phyloP scores from a whole-genome alignment of 2,113 vertebrate species.

The Rynchops niger region DNA sequence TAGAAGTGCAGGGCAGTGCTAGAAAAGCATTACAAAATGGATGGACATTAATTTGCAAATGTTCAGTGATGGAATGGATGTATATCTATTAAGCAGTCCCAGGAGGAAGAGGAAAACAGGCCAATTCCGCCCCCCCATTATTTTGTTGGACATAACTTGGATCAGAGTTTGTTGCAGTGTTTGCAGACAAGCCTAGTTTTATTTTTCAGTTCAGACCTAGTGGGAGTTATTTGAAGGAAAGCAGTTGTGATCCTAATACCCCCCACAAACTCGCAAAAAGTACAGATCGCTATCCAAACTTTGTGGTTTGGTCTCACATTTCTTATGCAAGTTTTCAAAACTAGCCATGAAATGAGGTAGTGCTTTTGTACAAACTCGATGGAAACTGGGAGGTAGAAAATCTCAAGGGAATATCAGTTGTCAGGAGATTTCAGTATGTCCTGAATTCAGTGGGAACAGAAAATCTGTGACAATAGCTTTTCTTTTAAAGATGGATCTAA shows the following conservation, averaged over 20 bases:
- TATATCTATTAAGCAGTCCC: not conserved
- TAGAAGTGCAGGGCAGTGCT: slow-evolving; percentile 27
- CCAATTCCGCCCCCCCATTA: not conserved
- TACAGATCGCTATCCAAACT: slow-evolving; percentile 16
- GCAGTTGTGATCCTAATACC: not conserved
- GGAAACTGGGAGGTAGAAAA: slow-evolving; percentile 18
- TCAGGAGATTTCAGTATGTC: slow-evolving; percentile 9
- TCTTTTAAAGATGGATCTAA: slow-evolving; percentile 30
- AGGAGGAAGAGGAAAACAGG: not conserved
- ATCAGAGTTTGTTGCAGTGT: not conserved
- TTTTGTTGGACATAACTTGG: not conserved
- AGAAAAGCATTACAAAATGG: slow-evolving; percentile 2
- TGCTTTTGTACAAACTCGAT: not conserved
- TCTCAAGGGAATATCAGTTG: slow-evolving; percentile 19
- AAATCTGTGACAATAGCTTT: slow-evolving; percentile 57
- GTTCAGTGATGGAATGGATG: not conserved
- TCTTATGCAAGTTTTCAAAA: slow-evolving; percentile 40
- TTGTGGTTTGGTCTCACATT: slow-evolving; percentile 32
- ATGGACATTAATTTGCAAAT: slow-evolving; percentile 16
- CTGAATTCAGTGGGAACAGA: slow-evolving; percentile 3
- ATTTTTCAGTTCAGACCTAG: slow-evolving; percentile 9
- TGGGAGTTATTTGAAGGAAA: not conserved
- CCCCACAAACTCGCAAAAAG: not conserved
- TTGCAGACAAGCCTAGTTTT: not conserved
- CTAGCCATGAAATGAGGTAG: slow-evolving; percentile 5